These are phyloP conservation scores for Dinomys branickii DNA, from an alignment of 2,113 vertebrate genomes.

Conservation along the genomic window DNA sequence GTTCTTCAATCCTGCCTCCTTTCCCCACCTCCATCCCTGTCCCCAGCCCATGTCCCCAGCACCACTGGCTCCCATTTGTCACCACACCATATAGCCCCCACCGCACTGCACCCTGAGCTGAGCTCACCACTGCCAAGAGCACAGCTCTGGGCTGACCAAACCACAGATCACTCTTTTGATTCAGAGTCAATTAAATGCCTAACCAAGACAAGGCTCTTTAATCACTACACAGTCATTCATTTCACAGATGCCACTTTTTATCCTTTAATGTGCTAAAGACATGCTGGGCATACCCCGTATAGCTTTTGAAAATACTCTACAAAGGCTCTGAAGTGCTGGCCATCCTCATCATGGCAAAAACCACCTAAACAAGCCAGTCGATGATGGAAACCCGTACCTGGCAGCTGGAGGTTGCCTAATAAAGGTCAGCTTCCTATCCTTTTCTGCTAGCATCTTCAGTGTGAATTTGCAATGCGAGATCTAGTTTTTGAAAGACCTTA, in stretches of 20 bases:
- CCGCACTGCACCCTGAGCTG: too few species aligned
- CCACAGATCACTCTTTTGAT: neutral
- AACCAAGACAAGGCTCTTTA: neutral
- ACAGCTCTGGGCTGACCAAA: neutral
- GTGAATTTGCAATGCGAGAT: neutral
- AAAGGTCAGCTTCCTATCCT: neutral
- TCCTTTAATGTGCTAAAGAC: too few species aligned
- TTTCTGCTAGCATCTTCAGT: neutral
- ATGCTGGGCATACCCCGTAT: rapidly evolving
- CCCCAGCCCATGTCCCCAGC: neutral
- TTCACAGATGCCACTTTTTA: neutral
- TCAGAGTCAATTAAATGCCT: neutral
- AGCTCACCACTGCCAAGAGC: neutral
- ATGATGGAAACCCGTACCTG: neutral
- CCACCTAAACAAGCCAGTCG: neutral
- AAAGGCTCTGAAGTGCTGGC: neutral
- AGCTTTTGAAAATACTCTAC: neutral
- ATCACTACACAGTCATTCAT: neutral
- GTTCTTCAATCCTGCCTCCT: too few species aligned
- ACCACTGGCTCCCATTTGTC: neutral
- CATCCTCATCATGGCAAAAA: neutral
- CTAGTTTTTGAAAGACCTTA: neutral
- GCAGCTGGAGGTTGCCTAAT: neutral
- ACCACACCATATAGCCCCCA: too few species aligned
- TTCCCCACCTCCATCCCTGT: neutral